A percentile compares a stretch with the other conserved stretches of the same genome.
These are phyloP conservation scores for Cricetomys ansorgei DNA, from an alignment of 2,113 vertebrate genomes.

Conservation along the genomic window DNA sequence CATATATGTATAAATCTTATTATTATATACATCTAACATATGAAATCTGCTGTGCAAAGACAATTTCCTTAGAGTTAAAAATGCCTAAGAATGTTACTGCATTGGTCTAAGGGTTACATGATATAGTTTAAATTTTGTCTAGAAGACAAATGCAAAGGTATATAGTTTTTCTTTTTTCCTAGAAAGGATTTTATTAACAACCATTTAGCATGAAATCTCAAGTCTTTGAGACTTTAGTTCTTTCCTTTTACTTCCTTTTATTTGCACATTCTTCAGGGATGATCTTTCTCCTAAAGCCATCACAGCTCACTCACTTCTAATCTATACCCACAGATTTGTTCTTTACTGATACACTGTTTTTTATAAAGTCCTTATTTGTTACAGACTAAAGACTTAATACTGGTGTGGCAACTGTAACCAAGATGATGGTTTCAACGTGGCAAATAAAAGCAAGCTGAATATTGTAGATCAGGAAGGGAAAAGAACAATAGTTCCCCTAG, in stretches of 20 bases:
- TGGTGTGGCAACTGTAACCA: not conserved
- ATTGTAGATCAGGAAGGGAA: not conserved
- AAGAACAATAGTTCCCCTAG: not conserved
- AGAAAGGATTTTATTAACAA: not conserved
- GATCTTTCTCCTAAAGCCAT: not conserved
- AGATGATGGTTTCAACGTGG: not conserved
- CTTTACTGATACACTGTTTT: not conserved
- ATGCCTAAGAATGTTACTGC: not conserved
- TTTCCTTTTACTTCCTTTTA: not conserved
- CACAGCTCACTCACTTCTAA: not conserved
- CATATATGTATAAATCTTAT: not conserved
- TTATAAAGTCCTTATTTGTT: not conserved
- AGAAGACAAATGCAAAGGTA: not conserved
- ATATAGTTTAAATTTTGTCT: not conserved
- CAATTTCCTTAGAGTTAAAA: not conserved
- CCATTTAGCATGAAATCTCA: not conserved
- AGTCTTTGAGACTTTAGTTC: not conserved
- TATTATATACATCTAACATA: not conserved
- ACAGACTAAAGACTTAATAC: not conserved
- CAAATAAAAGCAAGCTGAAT: conserved; percentile 48
- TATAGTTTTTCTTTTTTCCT: not conserved
- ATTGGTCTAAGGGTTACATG: not conserved
- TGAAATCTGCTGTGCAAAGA: not conserved
- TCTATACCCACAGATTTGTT: not conserved
- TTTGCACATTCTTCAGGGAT: not conserved